Base-by-base conservation (phyloP, 2,888 invertebrate species). In the Leptinotarsa juncta region DNA sequence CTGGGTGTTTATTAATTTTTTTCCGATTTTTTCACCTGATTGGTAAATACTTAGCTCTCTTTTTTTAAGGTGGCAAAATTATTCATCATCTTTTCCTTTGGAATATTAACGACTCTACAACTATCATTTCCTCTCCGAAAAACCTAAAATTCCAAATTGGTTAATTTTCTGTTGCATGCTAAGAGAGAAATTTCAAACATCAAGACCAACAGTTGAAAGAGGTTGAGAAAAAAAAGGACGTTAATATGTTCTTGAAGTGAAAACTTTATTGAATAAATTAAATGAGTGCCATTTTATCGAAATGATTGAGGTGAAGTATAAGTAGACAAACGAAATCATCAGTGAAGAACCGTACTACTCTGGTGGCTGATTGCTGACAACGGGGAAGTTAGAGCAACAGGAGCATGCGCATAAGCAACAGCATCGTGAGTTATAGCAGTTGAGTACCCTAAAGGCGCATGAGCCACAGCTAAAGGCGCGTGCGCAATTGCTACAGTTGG, bases 401-500 rank as follows among this genome's bases (percentile, higher is more conserved):
- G 76, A 32, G 74, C 60, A 60, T 60, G 60, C 1, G 20, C 60
- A 16, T 60, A 60, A 23, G 60, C 60, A 15, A 60, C 14, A 3
- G 16, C 12, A 60, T 26, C 14, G 23, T 60, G 60, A 3, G 60
- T 14, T 15, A 60, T 15, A 2, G 16, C 15, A 26, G 26, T 5
- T 4, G 60, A 26, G 15, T 20, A 60, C 1, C 14, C 60, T 10
- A 60, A 15, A 60, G 20, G 60, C 60, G 60, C 73, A 66, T 76
- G 76, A 51, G 77, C 75, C 14, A 75, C 26, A 65, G 74, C 66
- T 65, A 79, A 53, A 5, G 82, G 82, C 57, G 82, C 81, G 60
- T 81, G 80, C 20, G 82, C 80, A 7, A 80, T 70, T 16, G 83
- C 79, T 16, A 80, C 71, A 83, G 81, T 89, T 86, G 83, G 89